Conservation (phyloP, 2,888 invertebrate species). For the Andrena trimmerana region DNA sequence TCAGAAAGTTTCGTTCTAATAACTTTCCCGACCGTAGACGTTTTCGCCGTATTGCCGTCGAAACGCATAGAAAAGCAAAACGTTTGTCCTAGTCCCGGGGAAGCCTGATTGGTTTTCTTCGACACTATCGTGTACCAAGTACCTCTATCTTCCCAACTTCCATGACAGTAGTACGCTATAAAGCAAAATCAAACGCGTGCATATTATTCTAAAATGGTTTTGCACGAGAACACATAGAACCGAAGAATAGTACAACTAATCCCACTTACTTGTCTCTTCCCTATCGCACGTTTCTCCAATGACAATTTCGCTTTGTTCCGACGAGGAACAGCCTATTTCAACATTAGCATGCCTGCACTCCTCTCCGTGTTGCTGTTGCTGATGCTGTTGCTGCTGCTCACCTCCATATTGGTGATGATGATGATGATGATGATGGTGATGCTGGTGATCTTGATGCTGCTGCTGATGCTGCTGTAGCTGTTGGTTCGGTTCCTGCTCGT, state of each 20-base stretch:
- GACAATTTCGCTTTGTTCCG: constrained; percentile 81
- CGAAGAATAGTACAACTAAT: not conserved
- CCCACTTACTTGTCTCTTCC: constrained; percentile 76
- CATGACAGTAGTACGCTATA: constrained; percentile 90
- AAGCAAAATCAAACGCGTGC: not conserved
- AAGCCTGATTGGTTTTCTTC: constrained; percentile 78
- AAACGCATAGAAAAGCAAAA: constrained; percentile 82
- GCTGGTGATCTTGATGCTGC: constrained; percentile 19
- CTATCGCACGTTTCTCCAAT: constrained; percentile 81
- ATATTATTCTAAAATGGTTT: not conserved
- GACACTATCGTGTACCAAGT: constrained; percentile 90
- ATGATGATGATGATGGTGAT: constrained; percentile 51
- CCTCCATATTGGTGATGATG: constrained; percentile 20
- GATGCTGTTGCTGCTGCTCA: constrained; percentile 13
- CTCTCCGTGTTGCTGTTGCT: constrained; percentile 65
- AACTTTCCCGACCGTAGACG: constrained; percentile 64
- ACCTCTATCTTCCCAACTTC: constrained; percentile 89
- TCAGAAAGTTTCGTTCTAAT: constrained; percentile 73
- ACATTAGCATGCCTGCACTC: constrained; percentile 80
- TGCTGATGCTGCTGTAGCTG: constrained; percentile 22
- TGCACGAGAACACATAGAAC: not conserved
- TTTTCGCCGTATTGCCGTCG: constrained; percentile 72
- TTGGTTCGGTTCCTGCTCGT: constrained; percentile 17
- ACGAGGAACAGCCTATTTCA: constrained; percentile 81
- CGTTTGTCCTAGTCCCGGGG: constrained; percentile 73